Percentiles rank a stretch among this genome's conserved stretches.
Evolutionary conservation across 2,113 vertebrate species (phyloP).

Genomic region (Dromas ardeola): DNA sequence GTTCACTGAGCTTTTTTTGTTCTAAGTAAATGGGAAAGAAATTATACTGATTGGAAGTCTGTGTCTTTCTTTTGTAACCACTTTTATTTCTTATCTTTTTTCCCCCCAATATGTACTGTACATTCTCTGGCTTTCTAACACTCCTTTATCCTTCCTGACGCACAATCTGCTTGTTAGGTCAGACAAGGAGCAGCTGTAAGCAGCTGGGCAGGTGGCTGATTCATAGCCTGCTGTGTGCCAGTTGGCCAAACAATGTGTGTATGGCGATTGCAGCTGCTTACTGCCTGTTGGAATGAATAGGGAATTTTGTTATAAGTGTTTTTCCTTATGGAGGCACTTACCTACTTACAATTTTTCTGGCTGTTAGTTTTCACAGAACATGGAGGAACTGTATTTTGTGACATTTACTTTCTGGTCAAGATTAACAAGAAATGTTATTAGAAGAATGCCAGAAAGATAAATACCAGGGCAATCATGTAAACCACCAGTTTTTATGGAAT

Average conservation of each 20-base stretch:
- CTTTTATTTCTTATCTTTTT: neutral
- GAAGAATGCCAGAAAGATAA: neutral
- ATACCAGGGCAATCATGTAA: neutral
- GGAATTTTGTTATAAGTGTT: neutral
- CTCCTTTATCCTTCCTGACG: neutral
- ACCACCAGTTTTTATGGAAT: neutral
- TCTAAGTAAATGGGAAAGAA: neutral
- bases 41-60: neutral
- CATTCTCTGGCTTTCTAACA: neutral
- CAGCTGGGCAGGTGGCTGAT: neutral
- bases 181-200: neutral
- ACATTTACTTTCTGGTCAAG: neutral
- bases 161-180: neutral
- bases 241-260: neutral
- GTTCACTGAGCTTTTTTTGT: neutral
- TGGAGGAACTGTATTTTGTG: neutral
- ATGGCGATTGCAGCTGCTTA: neutral
- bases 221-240: neutral
- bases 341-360: neutral
- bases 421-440: neutral
- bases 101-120: neutral
- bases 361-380: neutral
- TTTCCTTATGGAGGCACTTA: neutral
- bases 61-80: neutral
- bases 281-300: neutral